These are phyloP conservation scores for Triplophysa dalaica DNA, from an alignment of 2,113 vertebrate genomes.

Conservation along the genomic window DNA sequence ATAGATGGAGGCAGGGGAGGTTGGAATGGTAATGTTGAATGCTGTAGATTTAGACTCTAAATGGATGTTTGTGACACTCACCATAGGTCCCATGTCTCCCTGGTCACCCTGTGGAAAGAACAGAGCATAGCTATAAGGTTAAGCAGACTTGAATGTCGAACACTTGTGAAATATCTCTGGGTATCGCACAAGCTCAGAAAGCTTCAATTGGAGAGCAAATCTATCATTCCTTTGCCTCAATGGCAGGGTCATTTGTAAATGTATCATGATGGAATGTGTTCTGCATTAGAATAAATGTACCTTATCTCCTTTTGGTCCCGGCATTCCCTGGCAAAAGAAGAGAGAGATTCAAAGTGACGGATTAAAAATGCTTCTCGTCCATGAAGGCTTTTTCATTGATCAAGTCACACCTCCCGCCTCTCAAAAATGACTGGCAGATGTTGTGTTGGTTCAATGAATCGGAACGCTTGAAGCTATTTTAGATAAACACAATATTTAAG, in stretches of 20 bases:
- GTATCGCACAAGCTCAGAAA: background rate
- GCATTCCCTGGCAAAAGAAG: slow-evolving; percentile 73
- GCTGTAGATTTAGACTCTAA: background rate
- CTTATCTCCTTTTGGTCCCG: slow-evolving; percentile 85
- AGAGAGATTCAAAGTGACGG: slow-evolving; percentile 42
- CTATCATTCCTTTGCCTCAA: slow-evolving; percentile 22
- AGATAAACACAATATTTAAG: background rate
- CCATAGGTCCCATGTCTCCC: slow-evolving; percentile 78
- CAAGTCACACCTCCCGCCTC: slow-evolving; percentile 7
- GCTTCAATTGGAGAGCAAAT: slow-evolving; percentile 18
- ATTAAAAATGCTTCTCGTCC: background rate
- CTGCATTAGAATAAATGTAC: slow-evolving; percentile 58
- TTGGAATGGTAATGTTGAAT: background rate
- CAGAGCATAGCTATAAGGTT: background rate
- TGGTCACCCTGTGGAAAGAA: slow-evolving; percentile 72
- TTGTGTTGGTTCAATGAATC: slow-evolving; percentile 10
- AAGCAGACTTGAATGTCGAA: slow-evolving; percentile 13
- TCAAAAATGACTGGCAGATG: slow-evolving; percentile 15
- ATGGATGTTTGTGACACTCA: slow-evolving; percentile 64
- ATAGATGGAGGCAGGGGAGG: background rate
- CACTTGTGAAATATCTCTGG: slow-evolving; percentile 12
- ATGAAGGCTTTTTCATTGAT: background rate
- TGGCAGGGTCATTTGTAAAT: slow-evolving; percentile 6
- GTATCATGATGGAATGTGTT: slow-evolving; percentile 33
- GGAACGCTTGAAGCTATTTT: background rate